Evolutionary conservation across 2,113 vertebrate species (phyloP).

Genomic region (Ivindomyrus marchei): DNA sequence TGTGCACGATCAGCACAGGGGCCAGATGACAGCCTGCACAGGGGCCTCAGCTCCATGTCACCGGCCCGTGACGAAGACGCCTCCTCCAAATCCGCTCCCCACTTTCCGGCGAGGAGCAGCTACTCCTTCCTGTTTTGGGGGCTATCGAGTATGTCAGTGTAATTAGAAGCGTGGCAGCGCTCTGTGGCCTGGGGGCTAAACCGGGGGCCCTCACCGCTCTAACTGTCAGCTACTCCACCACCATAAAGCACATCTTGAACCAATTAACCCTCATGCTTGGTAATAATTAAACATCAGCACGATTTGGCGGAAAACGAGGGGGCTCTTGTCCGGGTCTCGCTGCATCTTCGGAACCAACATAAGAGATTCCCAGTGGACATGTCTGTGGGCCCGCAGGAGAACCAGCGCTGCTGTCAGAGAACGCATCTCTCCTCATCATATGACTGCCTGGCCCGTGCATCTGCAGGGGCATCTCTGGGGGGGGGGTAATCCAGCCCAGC

Average conservation of each 20-base stretch:
- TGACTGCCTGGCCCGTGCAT: background rate
- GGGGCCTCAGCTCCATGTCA: too few relatives aligned
- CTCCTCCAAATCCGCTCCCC: background rate
- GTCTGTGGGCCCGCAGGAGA: constrained; percentile 1
- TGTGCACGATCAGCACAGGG: background rate
- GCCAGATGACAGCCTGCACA: background rate
- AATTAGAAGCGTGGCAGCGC: constrained; percentile 37
- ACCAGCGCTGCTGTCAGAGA: constrained; percentile 21
- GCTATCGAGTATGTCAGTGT: constrained; percentile 36
- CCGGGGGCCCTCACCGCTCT: constrained; percentile 34
- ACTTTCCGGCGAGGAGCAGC: constrained; percentile 25
- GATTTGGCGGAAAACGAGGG: background rate
- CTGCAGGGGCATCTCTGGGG: background rate
- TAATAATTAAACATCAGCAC: constrained; percentile 44
- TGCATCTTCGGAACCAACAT: background rate
- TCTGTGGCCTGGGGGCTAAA: constrained; percentile 29
- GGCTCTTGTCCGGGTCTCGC: background rate
- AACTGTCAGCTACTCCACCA: constrained; percentile 46
- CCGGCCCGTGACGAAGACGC: background rate
- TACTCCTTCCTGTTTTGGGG: constrained; percentile 27
- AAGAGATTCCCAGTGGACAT: background rate
- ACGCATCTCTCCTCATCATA: background rate
- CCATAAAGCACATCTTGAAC: constrained; percentile 59
- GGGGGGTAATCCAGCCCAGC: background rate
- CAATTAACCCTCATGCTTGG: constrained; percentile 56